phyloP scores from a whole-genome alignment of 64 coral and sea anemone genomes.

The Stichodactyla helianthus region DNA sequence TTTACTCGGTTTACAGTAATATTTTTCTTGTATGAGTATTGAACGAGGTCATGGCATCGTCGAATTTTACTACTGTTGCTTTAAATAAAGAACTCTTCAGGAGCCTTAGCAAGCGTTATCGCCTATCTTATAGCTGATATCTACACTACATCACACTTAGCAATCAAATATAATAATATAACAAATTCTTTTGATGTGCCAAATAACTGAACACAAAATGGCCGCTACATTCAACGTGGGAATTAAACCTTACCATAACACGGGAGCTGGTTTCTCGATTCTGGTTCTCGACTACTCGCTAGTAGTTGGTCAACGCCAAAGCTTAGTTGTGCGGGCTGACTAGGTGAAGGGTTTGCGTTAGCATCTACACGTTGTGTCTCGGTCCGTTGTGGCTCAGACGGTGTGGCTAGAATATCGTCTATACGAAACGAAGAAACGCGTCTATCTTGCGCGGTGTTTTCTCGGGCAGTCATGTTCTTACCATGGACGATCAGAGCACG shows the following conservation, averaged over 20 bases:
- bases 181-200: constrained; percentile 12
- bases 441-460: constrained; percentile 33
- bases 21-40: background rate
- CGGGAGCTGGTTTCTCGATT: constrained; percentile 30
- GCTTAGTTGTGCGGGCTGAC: constrained; percentile 31
- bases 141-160: constrained; percentile 20
- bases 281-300: constrained; percentile 20
- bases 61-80: background rate
- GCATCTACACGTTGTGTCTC: constrained; percentile 14
- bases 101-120: background rate
- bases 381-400: constrained; percentile 15
- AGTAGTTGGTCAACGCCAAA: constrained; percentile 66
- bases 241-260: constrained; percentile 53
- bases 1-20: background rate
- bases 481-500: constrained; percentile 8
- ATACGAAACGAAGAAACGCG: constrained; percentile 68
- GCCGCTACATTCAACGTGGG: background rate
- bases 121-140: constrained; percentile 12
- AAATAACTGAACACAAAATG: constrained; percentile 20
- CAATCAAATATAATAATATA: constrained; percentile 12
- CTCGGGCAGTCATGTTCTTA: constrained; percentile 1
- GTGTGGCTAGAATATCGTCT: constrained; percentile 56
- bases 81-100: background rate
- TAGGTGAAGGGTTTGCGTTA: background rate
- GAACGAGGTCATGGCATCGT: background rate